Evolutionary conservation across 2,113 vertebrate species (phyloP).

Genomic region (Tetrao urogallus): DNA sequence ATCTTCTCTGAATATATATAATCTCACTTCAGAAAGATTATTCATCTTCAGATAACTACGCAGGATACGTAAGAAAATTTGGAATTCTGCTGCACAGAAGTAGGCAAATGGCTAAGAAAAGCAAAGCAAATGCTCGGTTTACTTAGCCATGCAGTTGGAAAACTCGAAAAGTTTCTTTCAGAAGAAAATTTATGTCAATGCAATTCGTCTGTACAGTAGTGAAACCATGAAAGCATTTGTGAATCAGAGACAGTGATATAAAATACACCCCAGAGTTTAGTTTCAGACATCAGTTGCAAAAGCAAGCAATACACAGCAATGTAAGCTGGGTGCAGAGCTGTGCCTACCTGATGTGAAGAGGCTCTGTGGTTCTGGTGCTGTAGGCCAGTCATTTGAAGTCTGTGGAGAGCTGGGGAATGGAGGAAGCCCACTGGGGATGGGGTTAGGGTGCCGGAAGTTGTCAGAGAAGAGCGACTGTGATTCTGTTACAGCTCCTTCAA

Average conservation of each 20-base stretch:
- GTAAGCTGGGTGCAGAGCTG: not conserved
- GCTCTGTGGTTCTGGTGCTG: slow-evolving; percentile 98
- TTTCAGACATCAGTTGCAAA: not conserved
- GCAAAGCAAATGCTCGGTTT: not conserved
- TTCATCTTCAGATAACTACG: not conserved
- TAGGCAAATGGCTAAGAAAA: not conserved
- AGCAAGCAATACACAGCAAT: not conserved
- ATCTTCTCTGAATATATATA: not conserved
- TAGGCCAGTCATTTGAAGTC: slow-evolving; percentile 94
- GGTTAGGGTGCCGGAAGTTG: slow-evolving; percentile 99
- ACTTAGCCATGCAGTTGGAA: not conserved
- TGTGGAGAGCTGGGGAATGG: slow-evolving; percentile 93
- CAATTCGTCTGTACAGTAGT: not conserved
- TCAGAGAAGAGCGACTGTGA: slow-evolving; percentile 99
- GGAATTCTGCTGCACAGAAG: not conserved
- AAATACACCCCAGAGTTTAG: not conserved
- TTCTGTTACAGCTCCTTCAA: slow-evolving; percentile 95
- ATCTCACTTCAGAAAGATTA: not conserved
- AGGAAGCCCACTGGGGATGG: slow-evolving; percentile 93
- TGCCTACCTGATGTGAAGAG: slow-evolving; percentile 95
- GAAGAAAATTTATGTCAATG: not conserved
- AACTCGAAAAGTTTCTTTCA: not conserved
- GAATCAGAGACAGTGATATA: not conserved
- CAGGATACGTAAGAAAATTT: not conserved
- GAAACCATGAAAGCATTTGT: not conserved